Percentiles rank a stretch among this genome's conserved stretches.
Conservation (phyloP, 2,888 invertebrate species). For the Petrolisthes cinctipes region DNA sequence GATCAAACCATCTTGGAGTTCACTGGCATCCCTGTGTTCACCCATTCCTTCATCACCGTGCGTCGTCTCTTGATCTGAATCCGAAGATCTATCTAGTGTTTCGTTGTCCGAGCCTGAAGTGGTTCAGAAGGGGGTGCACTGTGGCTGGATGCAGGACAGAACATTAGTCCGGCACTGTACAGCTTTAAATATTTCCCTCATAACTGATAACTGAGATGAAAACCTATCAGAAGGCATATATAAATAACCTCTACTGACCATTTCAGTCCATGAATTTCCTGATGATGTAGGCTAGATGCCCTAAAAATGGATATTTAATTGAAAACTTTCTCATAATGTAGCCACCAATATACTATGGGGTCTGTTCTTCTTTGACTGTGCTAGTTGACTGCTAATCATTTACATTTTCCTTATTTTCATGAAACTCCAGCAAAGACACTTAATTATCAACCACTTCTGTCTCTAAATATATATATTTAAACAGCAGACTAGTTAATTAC, state of each 20-base stretch:
- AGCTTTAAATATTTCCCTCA: too few species aligned
- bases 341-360: background rate
- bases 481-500: background rate
- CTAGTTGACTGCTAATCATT: background rate
- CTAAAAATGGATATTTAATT: conserved; percentile 17
- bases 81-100: too few species aligned
- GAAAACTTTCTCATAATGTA: conserved; percentile 8
- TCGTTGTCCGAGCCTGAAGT: too few species aligned
- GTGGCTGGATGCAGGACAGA: too few species aligned
- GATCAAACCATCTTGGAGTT: too few species aligned
- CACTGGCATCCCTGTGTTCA: too few species aligned
- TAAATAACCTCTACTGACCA: conserved; percentile 19
- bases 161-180: too few species aligned
- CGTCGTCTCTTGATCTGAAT: too few species aligned
- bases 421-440: background rate
- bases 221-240: conserved; percentile 16
- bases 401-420: conserved; percentile 12
- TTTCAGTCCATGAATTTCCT: conserved; percentile 10
- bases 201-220: too few species aligned
- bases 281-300: background rate
- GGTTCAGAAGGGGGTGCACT: too few species aligned
- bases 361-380: conserved; percentile 9
- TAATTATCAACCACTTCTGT: background rate
- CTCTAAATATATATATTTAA: background rate
- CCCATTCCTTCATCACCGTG: too few species aligned